Percentiles rank a stretch among this genome's conserved stretches.
Evolutionary conservation across 2,797 vertebrate species (phyloP).

Genomic region (Sebastes diploproa): DNA sequence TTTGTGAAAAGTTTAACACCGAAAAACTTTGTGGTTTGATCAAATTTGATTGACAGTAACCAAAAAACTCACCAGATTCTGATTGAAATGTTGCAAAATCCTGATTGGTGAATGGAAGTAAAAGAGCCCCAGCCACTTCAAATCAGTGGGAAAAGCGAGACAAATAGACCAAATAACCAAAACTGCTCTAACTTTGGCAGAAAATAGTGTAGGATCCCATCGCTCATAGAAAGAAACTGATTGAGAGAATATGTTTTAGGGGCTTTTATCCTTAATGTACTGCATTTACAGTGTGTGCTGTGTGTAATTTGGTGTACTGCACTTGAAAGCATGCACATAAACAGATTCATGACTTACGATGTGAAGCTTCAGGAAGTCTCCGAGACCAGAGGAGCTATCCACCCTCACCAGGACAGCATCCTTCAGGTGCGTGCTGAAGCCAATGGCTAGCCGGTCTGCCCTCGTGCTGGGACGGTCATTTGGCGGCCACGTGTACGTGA

Average conservation of each 20-base stretch:
- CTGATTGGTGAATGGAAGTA: background rate
- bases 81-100: background rate
- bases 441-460: conserved; percentile 95
- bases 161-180: background rate
- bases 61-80: background rate
- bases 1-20: background rate
- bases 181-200: too few relatives aligned
- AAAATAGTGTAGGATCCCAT: background rate
- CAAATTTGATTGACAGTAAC: background rate
- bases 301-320: background rate
- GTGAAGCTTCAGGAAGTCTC: conserved; percentile 97
- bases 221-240: background rate
- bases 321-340: background rate
- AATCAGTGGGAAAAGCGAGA: background rate
- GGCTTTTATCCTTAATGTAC: background rate
- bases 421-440: conserved; percentile 97
- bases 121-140: background rate
- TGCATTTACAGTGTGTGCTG: background rate
- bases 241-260: background rate
- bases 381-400: conserved; percentile 96
- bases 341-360: conserved; percentile 88
- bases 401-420: conserved; percentile 96
- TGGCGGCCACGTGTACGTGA: conserved; percentile 98
- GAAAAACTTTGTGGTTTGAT: background rate
- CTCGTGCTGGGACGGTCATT: conserved; percentile 97